A percentile compares a stretch with the other conserved stretches of the same genome.
phyloP scores from a whole-genome alignment of 2,113 vertebrate species.

The Brachypteracias leptosomus region DNA sequence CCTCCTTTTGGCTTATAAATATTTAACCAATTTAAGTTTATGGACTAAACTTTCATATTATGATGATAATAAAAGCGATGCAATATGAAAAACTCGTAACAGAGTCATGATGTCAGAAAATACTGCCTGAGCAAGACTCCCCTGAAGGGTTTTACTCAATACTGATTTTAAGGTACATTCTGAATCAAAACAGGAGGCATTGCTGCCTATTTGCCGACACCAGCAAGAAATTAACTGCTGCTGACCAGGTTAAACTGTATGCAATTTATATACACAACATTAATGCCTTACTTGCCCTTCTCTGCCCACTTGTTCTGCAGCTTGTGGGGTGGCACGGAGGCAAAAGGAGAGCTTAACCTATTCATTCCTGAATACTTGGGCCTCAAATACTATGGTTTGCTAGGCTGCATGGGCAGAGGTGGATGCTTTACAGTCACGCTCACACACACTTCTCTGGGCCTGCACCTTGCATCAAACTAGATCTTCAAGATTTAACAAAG shows the following conservation, averaged over 20 bases:
- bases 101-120: background rate
- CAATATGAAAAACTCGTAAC: background rate
- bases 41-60: background rate
- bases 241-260: background rate
- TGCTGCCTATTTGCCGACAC: background rate
- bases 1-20: background rate
- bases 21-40: background rate
- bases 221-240: background rate
- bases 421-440: background rate
- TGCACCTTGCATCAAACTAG: background rate
- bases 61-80: background rate
- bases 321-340: fast-evolving
- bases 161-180: background rate
- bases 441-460: background rate
- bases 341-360: background rate
- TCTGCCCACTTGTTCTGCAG: background rate
- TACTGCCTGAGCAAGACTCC: background rate
- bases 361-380: background rate
- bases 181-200: background rate
- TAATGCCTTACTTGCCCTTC: background rate
- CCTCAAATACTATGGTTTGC: background rate
- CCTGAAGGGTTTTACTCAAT: background rate
- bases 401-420: background rate
- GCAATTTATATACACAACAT: background rate
- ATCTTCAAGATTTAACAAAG: background rate